These are phyloP conservation scores for Anoplolepis gracilipes DNA, from an alignment of 1,140 invertebrate genomes.

Conservation along the genomic window DNA sequence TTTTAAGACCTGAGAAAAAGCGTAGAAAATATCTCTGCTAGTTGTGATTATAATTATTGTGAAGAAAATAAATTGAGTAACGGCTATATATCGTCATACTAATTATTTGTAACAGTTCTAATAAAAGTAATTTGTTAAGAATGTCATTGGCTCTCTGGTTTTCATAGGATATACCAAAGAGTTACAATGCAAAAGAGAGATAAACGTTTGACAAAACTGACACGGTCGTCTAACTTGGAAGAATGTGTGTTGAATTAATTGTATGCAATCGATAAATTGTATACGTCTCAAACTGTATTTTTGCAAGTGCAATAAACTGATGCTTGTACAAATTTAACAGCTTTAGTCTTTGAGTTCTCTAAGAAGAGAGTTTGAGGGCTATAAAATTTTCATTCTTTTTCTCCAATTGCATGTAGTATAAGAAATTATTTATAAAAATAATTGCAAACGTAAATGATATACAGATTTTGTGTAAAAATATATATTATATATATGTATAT, in stretches of 20 bases:
- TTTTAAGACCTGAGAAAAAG: background rate
- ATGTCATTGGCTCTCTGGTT: slow-evolving; percentile 30
- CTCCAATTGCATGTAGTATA: background rate
- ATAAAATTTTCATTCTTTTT: background rate
- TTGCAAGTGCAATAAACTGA: slow-evolving; percentile 81
- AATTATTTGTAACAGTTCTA: slow-evolving; percentile 37
- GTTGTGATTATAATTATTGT: background rate
- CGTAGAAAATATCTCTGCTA: background rate
- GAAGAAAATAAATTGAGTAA: slow-evolving; percentile 32
- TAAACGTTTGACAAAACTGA: slow-evolving; percentile 38
- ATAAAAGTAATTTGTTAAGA: slow-evolving; percentile 1
- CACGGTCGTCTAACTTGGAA: slow-evolving; percentile 20
- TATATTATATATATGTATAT: background rate
- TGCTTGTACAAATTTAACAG: slow-evolving; percentile 72
- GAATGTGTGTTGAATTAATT: slow-evolving; percentile 45
- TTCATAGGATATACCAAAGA: slow-evolving; percentile 48
- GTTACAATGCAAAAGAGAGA: slow-evolving; percentile 14
- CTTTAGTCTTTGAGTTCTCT: background rate
- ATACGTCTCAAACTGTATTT: slow-evolving; percentile 78
- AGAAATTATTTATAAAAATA: background rate
- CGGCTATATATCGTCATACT: background rate
- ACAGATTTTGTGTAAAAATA: background rate
- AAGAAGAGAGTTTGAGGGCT: background rate
- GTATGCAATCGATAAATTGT: slow-evolving; percentile 62
- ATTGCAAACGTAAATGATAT: background rate